Evolutionary conservation across 2,113 vertebrate genomes (phyloP).

Genomic region (Phylloscopus trochilus): DNA sequence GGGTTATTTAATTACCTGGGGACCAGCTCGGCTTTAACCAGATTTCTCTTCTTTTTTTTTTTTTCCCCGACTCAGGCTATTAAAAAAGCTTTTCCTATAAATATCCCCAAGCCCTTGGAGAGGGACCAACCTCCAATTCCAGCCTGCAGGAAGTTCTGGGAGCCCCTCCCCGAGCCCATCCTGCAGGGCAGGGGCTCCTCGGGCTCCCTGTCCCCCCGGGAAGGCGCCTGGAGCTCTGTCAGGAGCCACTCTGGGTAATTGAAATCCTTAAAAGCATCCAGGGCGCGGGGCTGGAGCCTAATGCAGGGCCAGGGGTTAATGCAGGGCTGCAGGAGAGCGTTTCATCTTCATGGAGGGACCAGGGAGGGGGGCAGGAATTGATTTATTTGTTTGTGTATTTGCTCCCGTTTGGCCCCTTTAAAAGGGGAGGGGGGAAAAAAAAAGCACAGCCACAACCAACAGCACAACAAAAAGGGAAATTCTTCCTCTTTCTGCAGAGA

Average conservation of each 20-base stretch:
- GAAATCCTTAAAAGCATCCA: conserved; percentile 43
- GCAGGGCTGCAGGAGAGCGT: background rate
- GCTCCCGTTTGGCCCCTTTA: background rate
- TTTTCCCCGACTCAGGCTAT: background rate
- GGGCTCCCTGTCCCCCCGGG: background rate
- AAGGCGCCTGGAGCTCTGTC: background rate
- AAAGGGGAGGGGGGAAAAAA: rapidly evolving
- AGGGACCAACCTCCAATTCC: background rate
- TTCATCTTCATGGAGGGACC: background rate
- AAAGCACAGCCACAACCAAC: background rate
- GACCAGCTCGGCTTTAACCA: background rate
- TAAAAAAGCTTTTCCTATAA: conserved; percentile 36
- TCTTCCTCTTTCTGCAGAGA: background rate
- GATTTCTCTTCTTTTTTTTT: background rate
- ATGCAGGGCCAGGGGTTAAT: conserved; percentile 61
- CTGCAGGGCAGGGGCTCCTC: background rate
- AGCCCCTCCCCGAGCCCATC: background rate
- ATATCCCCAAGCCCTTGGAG: background rate
- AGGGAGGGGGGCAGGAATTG: rapidly evolving
- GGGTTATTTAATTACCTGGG: background rate
- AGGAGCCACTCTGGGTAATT: conserved; percentile 53
- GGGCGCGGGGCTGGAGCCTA: background rate
- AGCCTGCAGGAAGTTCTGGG: background rate
- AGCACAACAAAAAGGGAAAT: background rate
- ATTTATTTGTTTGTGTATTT: background rate